Evolutionary conservation across 2,113 vertebrate genomes (phyloP), one percentile per base, ranked within the genome.

Genomic region (Eubucco bourcierii): DNA sequence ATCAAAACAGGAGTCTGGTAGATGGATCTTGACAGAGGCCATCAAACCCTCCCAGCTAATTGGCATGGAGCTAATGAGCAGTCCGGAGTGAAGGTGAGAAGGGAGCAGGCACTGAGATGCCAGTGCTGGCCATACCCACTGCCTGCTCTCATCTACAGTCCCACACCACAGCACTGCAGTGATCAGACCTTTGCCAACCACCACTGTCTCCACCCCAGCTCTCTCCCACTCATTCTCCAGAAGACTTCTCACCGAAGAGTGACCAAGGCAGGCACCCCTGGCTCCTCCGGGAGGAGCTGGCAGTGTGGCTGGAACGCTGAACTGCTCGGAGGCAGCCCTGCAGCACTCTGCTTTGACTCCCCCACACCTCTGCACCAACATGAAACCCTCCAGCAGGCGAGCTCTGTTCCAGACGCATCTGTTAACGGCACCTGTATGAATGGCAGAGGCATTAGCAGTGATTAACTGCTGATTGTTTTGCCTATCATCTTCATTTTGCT

Each of bases 381-480:
- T 6, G 12, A 70, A 96, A 58, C 61, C 93, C 63, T 80, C 59
- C 58, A 88, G 39, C 77, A 77, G 20, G n/a, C 44, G 76, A 59
- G 39, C 50, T 89, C 70, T 80, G 61, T 92, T 91, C 56, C 84
- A 82, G 75, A 92, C n/a, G 47, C 71, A 75, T 85, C 77, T 58
- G 19, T 96, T 94, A 95, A 95, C 85, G 75, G 74, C 75, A 95
- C 58, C 72, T 92, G 24, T 67, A 25, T 87, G 90, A 97, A 96
- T 92, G 84, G 93, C 93, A 96, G 92, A 90, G 58, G 59, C 88
- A 97, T 96, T 96, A 95, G 71, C 88, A 97, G 88, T 88, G 84
- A 97, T 96, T 96, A 93, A 92, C 56, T 66, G 82, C 75, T 95
- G 93, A 97, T 94, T 97, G 93, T 89, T 94, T 95, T 96, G 82